Conservation (phyloP, 2,797 vertebrate species). For the Lindbergichthys nudifrons region DNA sequence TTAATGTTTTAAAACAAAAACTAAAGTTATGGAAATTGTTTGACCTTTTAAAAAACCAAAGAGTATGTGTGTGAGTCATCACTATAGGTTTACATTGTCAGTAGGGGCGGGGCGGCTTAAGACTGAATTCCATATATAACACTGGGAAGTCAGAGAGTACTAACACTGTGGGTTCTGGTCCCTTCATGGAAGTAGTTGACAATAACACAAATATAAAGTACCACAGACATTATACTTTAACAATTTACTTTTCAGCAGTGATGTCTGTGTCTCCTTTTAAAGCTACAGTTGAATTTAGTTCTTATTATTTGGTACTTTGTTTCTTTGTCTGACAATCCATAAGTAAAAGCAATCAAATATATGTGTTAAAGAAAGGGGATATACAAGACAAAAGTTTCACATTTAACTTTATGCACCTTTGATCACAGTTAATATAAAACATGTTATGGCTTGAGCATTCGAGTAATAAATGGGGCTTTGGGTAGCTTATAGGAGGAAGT, state of each 20-base stretch:
- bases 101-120: not conserved
- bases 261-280: not conserved
- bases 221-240: not conserved
- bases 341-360: too few species aligned
- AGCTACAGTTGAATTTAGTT: not conserved
- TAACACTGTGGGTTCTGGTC: not conserved
- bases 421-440: slow-evolving; percentile 59
- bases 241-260: not conserved
- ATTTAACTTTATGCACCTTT: slow-evolving; percentile 59
- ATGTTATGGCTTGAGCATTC: slow-evolving; percentile 22
- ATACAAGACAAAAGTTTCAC: slow-evolving; percentile 24
- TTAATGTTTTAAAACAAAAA: not conserved
- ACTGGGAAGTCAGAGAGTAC: not conserved
- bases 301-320: too few species aligned
- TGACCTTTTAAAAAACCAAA: too few species aligned
- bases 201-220: not conserved
- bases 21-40: not conserved
- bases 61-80: not conserved
- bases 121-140: not conserved
- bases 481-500: slow-evolving; percentile 25
- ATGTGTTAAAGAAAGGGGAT: not conserved
- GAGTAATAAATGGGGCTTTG: slow-evolving; percentile 44
- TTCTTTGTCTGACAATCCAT: too few species aligned
- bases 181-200: not conserved
- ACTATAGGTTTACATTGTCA: not conserved